Evolutionary conservation across 2,888 invertebrate genomes (phyloP), one percentile per base, ranked within the genome.

Genomic region (Agrilus biguttatus): DNA sequence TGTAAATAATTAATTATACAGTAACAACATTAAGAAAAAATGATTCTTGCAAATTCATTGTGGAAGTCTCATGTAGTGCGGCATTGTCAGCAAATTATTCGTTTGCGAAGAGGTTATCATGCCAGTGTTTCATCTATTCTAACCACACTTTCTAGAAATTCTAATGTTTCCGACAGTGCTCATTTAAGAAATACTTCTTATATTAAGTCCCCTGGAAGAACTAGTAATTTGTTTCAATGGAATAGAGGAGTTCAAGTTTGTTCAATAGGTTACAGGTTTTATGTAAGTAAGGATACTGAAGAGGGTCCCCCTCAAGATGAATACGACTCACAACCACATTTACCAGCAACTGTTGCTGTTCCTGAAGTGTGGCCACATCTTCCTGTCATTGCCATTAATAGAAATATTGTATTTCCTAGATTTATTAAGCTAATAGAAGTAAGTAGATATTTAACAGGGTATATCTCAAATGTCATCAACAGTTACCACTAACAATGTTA

Each of bases 341-440:
- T 90, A 48, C 87, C 92, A 39, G 90, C 91, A 0, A 85, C 92
- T 0, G 85, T 93, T 38, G 85, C 87, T 13, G 87, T 98, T 23
- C 97, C 97, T 1, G 96, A 96, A 63, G 83, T 88, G 8, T 96
- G 93, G 86, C 97, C 98, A 0, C 84, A 88, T 62, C 82, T 98
- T 14, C 98, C 98, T 3, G 81, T 97, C 8, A 83, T 99, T 52
- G 92, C 96, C 0, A 87, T 97, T 49, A 83, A 76, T 57, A 78
- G 93, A 53, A 91, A 95, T 70, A 96, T 97, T 5, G 87, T 98
- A 2, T 98, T 98, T 70, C 98, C 98, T 14, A 79, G 91, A 53
- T 98, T 98, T 66, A 93, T 97, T 53, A 98, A 98, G 70, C 78
- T 98, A 52, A 80, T 99, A 49, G 97, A 97, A 75, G 88, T 90